Conservation (phyloP, 2,113 vertebrate species). For the Nesogale talazaci region DNA sequence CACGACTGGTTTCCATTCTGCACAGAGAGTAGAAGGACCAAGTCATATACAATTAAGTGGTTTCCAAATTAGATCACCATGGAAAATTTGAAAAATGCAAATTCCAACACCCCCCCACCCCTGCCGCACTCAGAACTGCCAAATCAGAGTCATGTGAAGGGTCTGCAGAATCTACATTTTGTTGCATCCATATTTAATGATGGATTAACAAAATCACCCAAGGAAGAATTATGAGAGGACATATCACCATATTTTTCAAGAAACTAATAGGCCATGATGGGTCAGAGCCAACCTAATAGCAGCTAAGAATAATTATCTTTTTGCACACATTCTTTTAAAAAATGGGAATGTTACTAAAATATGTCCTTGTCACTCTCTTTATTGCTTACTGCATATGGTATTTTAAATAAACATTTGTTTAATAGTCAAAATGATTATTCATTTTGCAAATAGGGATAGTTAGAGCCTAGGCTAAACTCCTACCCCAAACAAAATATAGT, state of each 20-base stretch:
- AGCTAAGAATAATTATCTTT: neutral
- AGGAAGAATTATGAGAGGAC: neutral
- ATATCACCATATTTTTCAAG: neutral
- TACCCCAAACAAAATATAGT: neutral
- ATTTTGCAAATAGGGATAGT: neutral
- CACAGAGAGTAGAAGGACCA: neutral
- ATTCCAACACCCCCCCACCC: neutral
- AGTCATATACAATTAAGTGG: neutral
- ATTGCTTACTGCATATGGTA: neutral
- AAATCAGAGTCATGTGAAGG: neutral
- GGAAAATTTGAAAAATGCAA: neutral
- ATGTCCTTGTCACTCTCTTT: neutral
- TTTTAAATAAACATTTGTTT: constrained; percentile 40
- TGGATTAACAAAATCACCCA: fast-evolving
- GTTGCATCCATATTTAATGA: neutral
- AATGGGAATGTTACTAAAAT: neutral
- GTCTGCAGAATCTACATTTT: neutral
- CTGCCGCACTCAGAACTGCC: neutral
- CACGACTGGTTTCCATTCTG: neutral
- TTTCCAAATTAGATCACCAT: neutral
- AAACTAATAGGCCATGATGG: neutral
- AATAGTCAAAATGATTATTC: neutral
- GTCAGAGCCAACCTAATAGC: neutral
- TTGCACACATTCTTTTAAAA: neutral
- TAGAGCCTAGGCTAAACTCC: neutral